These are phyloP conservation scores for Bellardia pandia DNA, from an alignment of 2,888 invertebrate genomes.

Conservation along the genomic window DNA sequence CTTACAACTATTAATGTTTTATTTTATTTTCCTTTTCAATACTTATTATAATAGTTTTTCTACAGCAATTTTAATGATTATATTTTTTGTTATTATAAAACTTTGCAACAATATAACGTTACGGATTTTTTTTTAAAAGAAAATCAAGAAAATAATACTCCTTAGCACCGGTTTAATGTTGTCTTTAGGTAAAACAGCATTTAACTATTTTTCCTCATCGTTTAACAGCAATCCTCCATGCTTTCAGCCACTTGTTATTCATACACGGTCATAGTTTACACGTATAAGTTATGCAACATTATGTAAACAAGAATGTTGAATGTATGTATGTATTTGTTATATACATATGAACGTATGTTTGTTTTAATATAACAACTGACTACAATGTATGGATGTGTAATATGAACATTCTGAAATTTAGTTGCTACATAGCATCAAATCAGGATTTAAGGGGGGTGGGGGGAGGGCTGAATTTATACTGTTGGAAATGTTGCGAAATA, in stretches of 20 bases:
- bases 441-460: not conserved
- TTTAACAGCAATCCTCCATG: not conserved
- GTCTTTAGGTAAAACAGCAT: not conserved
- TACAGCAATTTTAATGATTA: not conserved
- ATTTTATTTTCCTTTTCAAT: not conserved
- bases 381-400: not conserved
- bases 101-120: not conserved
- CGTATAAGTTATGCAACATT: constrained; percentile 41
- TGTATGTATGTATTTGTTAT: not conserved
- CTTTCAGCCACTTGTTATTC: constrained; percentile 21
- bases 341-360: too few species aligned
- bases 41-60: not conserved
- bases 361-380: not conserved
- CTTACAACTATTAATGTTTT: too few species aligned
- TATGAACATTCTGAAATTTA: not conserved
- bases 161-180: not conserved
- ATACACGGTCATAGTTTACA: constrained; percentile 20
- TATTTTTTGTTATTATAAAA: not conserved
- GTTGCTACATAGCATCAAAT: not conserved
- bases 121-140: not conserved
- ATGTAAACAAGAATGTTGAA: constrained; percentile 13
- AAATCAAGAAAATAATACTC: not conserved
- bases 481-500: not conserved
- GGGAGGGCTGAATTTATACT: too few species aligned
- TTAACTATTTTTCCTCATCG: constrained; percentile 29